Evolutionary conservation across 2,888 invertebrate species (phyloP).

Genomic region (Andricus quercusramuli): DNA sequence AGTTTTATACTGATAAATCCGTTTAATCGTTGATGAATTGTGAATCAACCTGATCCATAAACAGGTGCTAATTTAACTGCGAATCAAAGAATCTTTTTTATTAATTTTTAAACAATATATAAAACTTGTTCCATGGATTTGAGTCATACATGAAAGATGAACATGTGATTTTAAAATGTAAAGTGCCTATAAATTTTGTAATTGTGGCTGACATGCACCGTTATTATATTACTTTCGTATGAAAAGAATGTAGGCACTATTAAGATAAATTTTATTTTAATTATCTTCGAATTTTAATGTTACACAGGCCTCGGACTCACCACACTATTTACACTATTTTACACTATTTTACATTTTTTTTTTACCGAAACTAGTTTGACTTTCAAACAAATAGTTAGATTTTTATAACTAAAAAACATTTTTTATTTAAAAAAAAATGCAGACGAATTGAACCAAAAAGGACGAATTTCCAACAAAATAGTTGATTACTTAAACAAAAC

Average conservation of each 20-base stretch:
- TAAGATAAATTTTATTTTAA: not conserved
- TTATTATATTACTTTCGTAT: slow-evolving; percentile 19
- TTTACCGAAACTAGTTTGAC: too few species aligned
- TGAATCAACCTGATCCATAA: not conserved
- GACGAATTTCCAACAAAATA: too few species aligned
- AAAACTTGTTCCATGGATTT: slow-evolving; percentile 23
- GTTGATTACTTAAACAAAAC: too few species aligned
- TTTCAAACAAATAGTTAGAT: too few species aligned
- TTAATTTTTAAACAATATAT: not conserved
- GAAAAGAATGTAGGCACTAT: slow-evolving; percentile 16
- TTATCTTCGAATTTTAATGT: not conserved
- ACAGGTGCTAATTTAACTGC: not conserved
- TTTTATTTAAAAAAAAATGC: too few species aligned
- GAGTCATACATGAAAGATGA: slow-evolving; percentile 4
- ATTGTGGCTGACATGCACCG: slow-evolving; percentile 8
- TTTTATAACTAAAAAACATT: too few species aligned
- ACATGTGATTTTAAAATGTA: slow-evolving; percentile 44
- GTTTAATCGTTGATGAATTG: not conserved
- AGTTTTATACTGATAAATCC: not conserved
- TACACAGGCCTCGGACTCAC: not conserved
- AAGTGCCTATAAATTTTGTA: slow-evolving; percentile 50
- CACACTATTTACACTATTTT: too few species aligned
- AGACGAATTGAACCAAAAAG: too few species aligned
- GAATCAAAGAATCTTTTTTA: slow-evolving; percentile 1
- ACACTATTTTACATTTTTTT: too few species aligned